phyloP scores from a whole-genome alignment of 2,888 invertebrate species.

The Acrobasis repandana region DNA sequence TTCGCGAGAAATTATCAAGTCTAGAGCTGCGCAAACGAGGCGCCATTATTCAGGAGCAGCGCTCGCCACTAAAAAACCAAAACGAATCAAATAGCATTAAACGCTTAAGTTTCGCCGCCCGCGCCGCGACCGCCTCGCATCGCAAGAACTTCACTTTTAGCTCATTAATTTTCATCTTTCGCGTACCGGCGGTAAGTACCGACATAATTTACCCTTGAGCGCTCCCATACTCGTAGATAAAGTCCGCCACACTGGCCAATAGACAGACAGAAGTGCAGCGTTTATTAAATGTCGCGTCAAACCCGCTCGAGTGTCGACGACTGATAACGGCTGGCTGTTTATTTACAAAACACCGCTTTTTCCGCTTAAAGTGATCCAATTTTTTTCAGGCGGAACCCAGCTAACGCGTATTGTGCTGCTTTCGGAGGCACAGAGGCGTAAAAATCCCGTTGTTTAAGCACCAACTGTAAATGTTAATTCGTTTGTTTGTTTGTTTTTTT shows the following conservation, averaged over 20 bases:
- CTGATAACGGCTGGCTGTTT: conserved; percentile 76
- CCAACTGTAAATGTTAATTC: conserved; percentile 40
- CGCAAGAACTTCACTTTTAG: conserved; percentile 68
- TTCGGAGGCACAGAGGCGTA: conserved; percentile 59
- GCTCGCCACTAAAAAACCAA: conserved; percentile 49
- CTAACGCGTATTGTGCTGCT: conserved; percentile 58
- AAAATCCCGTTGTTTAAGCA: conserved; percentile 50
- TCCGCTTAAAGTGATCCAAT: conserved; percentile 65
- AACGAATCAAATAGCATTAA: conserved; percentile 64
- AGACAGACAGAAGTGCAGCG: conserved; percentile 45
- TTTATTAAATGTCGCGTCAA: conserved; percentile 71
- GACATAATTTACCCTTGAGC: conserved; percentile 80
- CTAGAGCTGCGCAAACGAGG: conserved; percentile 48
- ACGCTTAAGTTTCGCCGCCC: conserved; percentile 51
- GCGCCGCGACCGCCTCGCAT: conserved; percentile 41
- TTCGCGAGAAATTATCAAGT: conserved; percentile 47
- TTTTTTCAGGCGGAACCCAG: conserved; percentile 52
- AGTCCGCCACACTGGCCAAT: conserved; percentile 64
- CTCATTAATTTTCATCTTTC: conserved; percentile 82
- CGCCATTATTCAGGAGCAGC: conserved; percentile 55
- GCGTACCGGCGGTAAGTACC: conserved; percentile 53
- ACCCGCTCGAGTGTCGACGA: conserved; percentile 75
- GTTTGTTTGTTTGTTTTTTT: no score
- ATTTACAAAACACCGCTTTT: conserved; percentile 78
- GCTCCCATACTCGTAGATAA: conserved; percentile 79